Evolutionary conservation across 2,113 vertebrate genomes (phyloP).

Genomic region (Lepidothrix coronata): DNA sequence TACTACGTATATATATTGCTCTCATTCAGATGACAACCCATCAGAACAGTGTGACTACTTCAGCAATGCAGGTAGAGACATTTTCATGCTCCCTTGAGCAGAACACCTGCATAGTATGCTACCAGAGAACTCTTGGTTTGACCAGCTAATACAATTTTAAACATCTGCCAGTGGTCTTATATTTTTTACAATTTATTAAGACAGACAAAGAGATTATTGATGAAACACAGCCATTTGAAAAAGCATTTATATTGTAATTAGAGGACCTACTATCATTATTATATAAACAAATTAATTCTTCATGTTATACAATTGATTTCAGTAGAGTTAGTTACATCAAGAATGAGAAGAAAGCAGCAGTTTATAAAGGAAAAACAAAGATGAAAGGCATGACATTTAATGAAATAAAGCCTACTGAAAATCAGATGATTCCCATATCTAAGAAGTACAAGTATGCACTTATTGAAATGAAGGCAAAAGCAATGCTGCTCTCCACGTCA

Average conservation of each 20-base stretch:
- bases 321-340: not conserved
- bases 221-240: not conserved
- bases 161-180: not conserved
- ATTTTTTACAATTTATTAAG: not conserved
- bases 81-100: not conserved
- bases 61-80: not conserved
- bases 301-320: not conserved
- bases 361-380: not conserved
- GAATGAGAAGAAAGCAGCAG: not conserved
- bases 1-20: not conserved
- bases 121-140: not conserved
- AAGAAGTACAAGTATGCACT: not conserved
- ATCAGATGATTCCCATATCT: not conserved
- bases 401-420: not conserved
- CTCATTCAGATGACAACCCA: not conserved
- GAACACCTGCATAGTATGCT: not conserved
- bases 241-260: not conserved
- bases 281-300: not conserved
- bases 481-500: not conserved
- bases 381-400: not conserved
- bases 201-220: not conserved
- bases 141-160: not conserved
- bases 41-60: not conserved
- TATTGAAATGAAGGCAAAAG: not conserved
- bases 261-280: not conserved